Evolutionary conservation across 2,888 invertebrate species (phyloP).

Genomic region (Schizaphis graminum): DNA sequence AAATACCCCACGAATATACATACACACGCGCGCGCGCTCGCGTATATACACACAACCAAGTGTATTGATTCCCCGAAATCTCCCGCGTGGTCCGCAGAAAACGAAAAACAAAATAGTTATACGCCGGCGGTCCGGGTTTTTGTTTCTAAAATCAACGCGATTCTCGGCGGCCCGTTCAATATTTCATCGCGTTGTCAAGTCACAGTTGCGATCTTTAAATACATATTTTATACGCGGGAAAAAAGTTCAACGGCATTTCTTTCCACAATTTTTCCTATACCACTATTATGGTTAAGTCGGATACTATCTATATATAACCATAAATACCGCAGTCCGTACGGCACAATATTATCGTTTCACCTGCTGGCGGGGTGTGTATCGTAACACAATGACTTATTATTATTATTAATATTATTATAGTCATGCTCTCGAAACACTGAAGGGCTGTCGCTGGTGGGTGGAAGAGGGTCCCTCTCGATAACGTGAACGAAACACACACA

Average conservation of each 20-base stretch:
- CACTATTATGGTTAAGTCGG: background rate
- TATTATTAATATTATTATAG: background rate
- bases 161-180: background rate
- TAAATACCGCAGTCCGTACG: background rate
- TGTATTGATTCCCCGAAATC: background rate
- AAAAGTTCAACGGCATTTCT: background rate
- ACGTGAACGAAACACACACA: background rate
- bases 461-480: background rate
- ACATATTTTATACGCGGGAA: background rate
- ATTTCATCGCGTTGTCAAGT: conserved; percentile 25
- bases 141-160: background rate
- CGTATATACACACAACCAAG: background rate
- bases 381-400: background rate
- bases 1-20: rapidly evolving
- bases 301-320: background rate
- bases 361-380: background rate
- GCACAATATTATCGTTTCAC: background rate
- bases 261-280: background rate
- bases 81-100: background rate
- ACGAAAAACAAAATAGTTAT: background rate
- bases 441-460: background rate
- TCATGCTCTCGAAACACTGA: background rate
- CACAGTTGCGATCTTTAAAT: background rate
- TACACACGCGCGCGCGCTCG: too few species aligned
- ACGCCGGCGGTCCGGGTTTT: background rate